phyloP scores from a whole-genome alignment of 2,888 invertebrate genomes.

The Tenthredo scrophulariae region DNA sequence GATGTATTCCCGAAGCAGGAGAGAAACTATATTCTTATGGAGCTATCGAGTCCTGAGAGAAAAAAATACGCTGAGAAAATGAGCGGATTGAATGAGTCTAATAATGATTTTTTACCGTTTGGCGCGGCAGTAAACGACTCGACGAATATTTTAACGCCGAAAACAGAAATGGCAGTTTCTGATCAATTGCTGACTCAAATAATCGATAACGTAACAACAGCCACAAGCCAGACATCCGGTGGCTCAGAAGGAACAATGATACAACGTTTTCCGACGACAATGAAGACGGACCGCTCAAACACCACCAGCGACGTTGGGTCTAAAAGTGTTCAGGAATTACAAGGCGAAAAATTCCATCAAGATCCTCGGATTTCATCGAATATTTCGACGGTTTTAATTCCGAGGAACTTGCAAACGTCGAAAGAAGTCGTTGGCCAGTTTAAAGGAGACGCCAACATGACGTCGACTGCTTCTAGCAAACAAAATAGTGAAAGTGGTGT shows the following conservation, averaged over 20 bases:
- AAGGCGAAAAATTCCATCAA: not conserved
- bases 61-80: conserved; percentile 59
- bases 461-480: not conserved
- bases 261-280: conserved; percentile 19
- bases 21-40: conserved; percentile 69
- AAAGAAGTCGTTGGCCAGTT: not conserved
- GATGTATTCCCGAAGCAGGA: conserved; percentile 69
- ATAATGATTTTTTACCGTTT: conserved; percentile 34
- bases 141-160: conserved; percentile 25
- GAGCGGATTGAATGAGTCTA: not conserved
- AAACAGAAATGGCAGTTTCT: conserved; percentile 11
- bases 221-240: conserved; percentile 7
- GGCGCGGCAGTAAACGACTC: conserved; percentile 5
- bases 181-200: conserved; percentile 39
- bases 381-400: not conserved
- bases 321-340: conserved; percentile 9
- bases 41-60: conserved; percentile 66
- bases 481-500: conserved; percentile 36
- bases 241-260: conserved; percentile 2
- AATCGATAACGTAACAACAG: conserved; percentile 42
- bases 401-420: not conserved
- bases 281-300: conserved; percentile 14
- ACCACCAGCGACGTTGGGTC: not conserved
- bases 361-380: not conserved
- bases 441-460: not conserved